Evolutionary conservation across 2,888 invertebrate species (phyloP).

Genomic region (Buathra laborator): DNA sequence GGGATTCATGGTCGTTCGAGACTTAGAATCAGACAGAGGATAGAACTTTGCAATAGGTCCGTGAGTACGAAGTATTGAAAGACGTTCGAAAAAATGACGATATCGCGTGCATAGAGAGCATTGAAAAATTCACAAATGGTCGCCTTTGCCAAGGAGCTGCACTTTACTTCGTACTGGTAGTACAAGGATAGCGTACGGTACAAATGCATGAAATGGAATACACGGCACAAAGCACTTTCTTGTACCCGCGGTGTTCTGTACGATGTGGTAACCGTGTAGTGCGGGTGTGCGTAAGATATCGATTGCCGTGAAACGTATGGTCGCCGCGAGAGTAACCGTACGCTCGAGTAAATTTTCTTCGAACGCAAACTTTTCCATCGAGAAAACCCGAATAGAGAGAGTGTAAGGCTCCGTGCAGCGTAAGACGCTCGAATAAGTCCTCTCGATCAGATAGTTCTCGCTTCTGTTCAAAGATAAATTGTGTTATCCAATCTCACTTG

Average conservation of each 20-base stretch:
- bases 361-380: slow-evolving; percentile 30
- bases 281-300: slow-evolving; percentile 19
- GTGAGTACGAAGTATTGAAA: neutral
- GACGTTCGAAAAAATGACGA: slow-evolving; percentile 32
- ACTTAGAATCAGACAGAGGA: neutral
- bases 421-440: slow-evolving; percentile 33
- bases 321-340: slow-evolving; percentile 27
- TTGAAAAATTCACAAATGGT: slow-evolving; percentile 52
- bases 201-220: slow-evolving; percentile 1
- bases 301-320: slow-evolving; percentile 36
- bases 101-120: slow-evolving; percentile 55
- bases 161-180: neutral
- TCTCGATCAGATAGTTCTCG: slow-evolving; percentile 13
- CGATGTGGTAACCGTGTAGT: neutral
- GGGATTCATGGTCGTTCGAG: neutral
- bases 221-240: slow-evolving; percentile 7
- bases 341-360: slow-evolving; percentile 22
- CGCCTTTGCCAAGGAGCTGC: slow-evolving; percentile 20
- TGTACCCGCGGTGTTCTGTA: neutral
- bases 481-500: slow-evolving; percentile 15
- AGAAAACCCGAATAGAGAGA: neutral
- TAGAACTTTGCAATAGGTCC: neutral
- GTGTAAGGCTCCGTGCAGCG: neutral
- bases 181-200: neutral
- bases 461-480: slow-evolving; percentile 2